Base-by-base conservation (phyloP, 1,140 invertebrate genomes). In the Lepidotrigona ventralis region DNA sequence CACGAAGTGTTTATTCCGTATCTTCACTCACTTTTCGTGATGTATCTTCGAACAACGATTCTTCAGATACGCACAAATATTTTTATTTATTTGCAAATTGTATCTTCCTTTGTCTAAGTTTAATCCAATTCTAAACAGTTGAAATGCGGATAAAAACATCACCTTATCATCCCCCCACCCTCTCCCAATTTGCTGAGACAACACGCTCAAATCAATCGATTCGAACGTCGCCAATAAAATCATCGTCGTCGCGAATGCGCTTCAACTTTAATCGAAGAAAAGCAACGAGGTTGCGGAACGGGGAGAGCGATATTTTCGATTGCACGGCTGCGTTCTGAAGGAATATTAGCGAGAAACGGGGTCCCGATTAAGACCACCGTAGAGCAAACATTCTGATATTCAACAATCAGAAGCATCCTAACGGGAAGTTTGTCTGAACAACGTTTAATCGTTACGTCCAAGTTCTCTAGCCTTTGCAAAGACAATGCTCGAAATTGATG, bases 401-500 rank as follows among this genome's bases (percentile, higher is more conserved):
- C 63, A 15, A 64, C 15, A n/a, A 64, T 64, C 63, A 64, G 26
- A n/a, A 64, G n/a, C 63, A 26, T 64, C 15, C n/a, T 26, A 64
- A 46, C 39, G 8, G 6, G 39, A 64, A 64, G n/a, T 64, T 64
- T 64, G 63, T 17, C 63, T 26, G n/a, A 64, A 64, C 63, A 26
- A 64, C 63, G 63, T 64, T 64, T 64, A 64, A 64, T 64, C 63
- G 63, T 64, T 64, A 26, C 33, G 33, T 26, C n/a, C 63, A 17
- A 17, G n/a, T 64, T 26, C 63, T 26, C 8, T 8, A 46, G 26
- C n/a, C 63, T 64, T 64, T 64, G 63, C 26, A 64, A 26, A 64
- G 63, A 64, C 63, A 26, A 17, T 64, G 63, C n/a, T 64, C 26
- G 63, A 64, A 64, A 64, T 64, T 64, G 26, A 64, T 64, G n/a